Evolutionary conservation across 2,888 invertebrate genomes (phyloP).

Genomic region (Tipula helvola): DNA sequence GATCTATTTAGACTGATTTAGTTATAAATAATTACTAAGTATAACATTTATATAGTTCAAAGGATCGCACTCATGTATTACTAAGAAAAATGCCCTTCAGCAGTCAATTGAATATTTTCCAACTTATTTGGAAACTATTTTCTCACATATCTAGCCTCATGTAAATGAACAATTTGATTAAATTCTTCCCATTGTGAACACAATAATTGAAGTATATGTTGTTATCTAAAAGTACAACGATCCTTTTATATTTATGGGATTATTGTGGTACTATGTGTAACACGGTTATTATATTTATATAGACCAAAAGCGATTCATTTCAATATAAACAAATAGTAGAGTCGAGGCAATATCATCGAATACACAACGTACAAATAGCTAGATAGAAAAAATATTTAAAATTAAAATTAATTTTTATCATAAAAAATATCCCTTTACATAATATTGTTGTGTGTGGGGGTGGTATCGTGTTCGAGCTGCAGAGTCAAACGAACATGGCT

Average conservation of each 20-base stretch:
- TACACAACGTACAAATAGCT: not conserved
- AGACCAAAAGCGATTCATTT: not conserved
- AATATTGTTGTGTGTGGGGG: not conserved
- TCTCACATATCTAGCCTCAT: not conserved
- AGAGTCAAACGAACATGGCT: not conserved
- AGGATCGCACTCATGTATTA: too few relatives aligned
- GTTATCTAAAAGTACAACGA: not conserved
- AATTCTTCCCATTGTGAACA: not conserved
- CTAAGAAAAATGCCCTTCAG: too few relatives aligned
- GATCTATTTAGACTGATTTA: too few relatives aligned
- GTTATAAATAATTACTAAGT: too few relatives aligned
- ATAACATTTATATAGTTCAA: too few relatives aligned
- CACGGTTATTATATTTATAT: not conserved
- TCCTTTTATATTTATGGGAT: not conserved
- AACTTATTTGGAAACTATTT: not conserved
- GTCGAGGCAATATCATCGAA: not conserved
- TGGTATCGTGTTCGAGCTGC: not conserved
- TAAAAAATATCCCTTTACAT: not conserved
- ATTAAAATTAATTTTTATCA: not conserved
- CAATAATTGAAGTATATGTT: not conserved
- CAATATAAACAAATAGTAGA: not conserved
- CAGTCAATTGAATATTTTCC: not conserved
- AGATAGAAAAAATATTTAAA: not conserved
- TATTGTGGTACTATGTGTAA: not conserved
- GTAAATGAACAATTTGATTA: not conserved